phyloP scores from a whole-genome alignment of 2,113 vertebrate species.

The Ophthalmolycus amberensis region DNA sequence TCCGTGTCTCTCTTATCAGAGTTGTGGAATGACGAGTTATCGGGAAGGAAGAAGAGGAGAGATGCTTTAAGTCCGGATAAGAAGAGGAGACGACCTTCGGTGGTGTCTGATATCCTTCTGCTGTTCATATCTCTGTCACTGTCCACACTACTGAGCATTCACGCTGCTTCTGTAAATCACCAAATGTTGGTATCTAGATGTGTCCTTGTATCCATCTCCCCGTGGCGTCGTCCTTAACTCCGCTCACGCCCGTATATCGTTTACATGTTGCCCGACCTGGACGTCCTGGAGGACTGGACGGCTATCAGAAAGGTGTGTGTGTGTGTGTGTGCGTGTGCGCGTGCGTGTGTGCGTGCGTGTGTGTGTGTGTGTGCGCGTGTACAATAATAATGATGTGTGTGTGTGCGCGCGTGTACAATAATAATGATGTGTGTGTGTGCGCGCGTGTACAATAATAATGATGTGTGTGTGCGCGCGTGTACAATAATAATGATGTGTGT shows the following conservation, averaged over 20 bases:
- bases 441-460: too few species aligned
- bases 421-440: conserved; percentile 29
- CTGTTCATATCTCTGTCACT: background rate
- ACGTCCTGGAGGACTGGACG: conserved; percentile 98
- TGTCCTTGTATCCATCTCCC: background rate
- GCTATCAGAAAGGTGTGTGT: conserved; percentile 93
- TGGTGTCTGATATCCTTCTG: conserved; percentile 96
- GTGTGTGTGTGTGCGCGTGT: too few species aligned
- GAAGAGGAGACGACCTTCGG: conserved; percentile 91
- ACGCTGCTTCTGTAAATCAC: background rate
- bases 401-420: too few species aligned
- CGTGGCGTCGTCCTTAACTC: conserved; percentile 80
- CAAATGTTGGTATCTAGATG: background rate
- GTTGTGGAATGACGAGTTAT: conserved; percentile 94
- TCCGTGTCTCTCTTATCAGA: conserved; percentile 78
- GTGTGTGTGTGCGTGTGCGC: background rate
- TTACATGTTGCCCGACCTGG: conserved; percentile 97
- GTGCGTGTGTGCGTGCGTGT: background rate
- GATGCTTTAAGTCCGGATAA: conserved; percentile 96
- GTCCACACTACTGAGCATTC: background rate
- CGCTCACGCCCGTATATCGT: conserved; percentile 93
- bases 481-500: too few species aligned
- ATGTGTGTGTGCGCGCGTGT: too few species aligned
- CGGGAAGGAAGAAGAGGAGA: conserved; percentile 92
- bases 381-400: conserved; percentile 23